Base-by-base conservation (phyloP, 2,113 vertebrate genomes). In the Noturus placidus region DNA sequence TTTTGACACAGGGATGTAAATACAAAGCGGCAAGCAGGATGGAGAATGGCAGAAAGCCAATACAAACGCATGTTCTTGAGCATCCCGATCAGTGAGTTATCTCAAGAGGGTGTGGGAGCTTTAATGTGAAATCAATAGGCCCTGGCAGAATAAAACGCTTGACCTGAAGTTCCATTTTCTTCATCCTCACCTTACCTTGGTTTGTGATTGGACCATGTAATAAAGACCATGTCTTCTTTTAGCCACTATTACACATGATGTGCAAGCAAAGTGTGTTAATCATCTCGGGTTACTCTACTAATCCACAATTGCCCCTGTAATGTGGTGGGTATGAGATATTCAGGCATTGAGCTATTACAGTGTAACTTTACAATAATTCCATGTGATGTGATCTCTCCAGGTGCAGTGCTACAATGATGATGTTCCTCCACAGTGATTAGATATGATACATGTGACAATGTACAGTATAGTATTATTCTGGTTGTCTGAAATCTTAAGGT, bases 111-210 rank as follows among this genome's bases (percentile, higher is more conserved):
- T 93, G 91, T 74, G 79, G 90, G 20, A 91, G 90, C 92, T 90
- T 92, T 97, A 97, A 98, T 97, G 96, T 95, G 96, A 99, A 99
- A 99, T 99, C 98, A 96, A 98, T 98, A 96, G 92, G 90, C 92
- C 93, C 87, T 93, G 92, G 92, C 94, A 92, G 95, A 91, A 95
- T 94, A 93, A 93, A 96, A 95, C 90, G 61, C 94, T 96, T 95
- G 94, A 97, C 94, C 95, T 92, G 92, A 92, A 92, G 93, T 91
- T 90, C 83, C 88, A 90, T 90, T 92, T 89, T 87, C 83, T 84
- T 56, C 63, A 85, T 63, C 69, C 59, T 50, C 61, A 35, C 22
- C 13, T 79, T 52, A 35, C 8, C 8, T 83, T 76, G 50, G 56
- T 59, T 20, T 80, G 86, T 82, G 87, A 89, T 9, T 80, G 50